Conservation (phyloP, 2,797 vertebrate genomes). For the Gorsachius magnificus region DNA sequence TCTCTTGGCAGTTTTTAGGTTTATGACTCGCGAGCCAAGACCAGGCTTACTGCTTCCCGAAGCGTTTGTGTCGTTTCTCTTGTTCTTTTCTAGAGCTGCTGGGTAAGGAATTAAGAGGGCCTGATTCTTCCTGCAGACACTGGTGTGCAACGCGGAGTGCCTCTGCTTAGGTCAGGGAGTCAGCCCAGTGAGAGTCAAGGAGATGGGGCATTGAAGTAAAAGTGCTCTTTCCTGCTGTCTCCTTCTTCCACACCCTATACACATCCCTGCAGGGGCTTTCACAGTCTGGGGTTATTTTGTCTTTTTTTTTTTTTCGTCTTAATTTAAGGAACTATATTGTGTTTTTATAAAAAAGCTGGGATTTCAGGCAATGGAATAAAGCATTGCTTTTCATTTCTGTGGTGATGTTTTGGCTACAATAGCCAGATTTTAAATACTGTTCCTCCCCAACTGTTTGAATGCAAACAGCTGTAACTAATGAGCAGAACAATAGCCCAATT, state of each 20-base stretch:
- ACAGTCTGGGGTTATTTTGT: not conserved
- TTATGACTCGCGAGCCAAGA: slow-evolving; percentile 10
- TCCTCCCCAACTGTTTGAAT: not conserved
- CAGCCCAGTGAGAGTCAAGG: not conserved
- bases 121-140: not conserved
- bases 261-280: not conserved
- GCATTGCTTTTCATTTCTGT: not conserved
- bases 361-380: not conserved
- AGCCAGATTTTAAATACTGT: slow-evolving; percentile 8
- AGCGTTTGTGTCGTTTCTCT: not conserved
- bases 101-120: not conserved
- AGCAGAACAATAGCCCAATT: not conserved
- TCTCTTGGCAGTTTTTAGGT: slow-evolving; percentile 28
- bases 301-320: not conserved
- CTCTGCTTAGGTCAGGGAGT: not conserved
- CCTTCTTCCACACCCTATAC: not conserved
- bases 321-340: not conserved
- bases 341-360: not conserved
- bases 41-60: not conserved
- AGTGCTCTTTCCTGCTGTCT: not conserved
- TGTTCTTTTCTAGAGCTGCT: not conserved
- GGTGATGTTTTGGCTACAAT: not conserved
- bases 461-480: slow-evolving; percentile 25
- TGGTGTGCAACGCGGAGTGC: not conserved
- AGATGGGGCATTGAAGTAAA: not conserved